Evolutionary conservation across 2,888 invertebrate genomes (phyloP).

Genomic region (Caenorhabditis becei): DNA sequence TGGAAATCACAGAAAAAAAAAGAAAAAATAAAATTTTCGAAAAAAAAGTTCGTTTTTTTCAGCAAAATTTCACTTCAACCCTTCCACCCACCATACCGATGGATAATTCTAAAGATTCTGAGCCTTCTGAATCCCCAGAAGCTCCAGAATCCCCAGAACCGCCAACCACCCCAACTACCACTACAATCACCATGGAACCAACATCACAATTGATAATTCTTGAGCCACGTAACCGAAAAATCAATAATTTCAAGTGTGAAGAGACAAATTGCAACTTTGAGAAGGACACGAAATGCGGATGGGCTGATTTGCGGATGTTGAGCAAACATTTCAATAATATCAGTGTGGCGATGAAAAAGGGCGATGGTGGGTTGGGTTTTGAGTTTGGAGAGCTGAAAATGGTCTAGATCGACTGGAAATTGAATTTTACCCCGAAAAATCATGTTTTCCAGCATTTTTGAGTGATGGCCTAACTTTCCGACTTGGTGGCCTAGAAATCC

Average conservation of each 20-base stretch:
- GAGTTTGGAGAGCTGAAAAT: background rate
- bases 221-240: background rate
- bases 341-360: constrained; percentile 71
- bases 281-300: constrained; percentile 63
- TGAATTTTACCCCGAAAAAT: background rate
- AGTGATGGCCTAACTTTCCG: too few species aligned
- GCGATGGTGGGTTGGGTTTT: constrained; percentile 54
- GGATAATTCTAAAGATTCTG: background rate
- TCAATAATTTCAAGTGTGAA: constrained; percentile 32
- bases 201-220: constrained; percentile 21
- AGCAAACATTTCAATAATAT: constrained; percentile 72
- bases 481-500: too few species aligned
- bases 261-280: constrained; percentile 58
- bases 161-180: background rate
- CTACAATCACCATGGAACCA: constrained; percentile 19
- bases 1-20: background rate
- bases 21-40: background rate
- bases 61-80: background rate
- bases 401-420: background rate
- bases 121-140: background rate
- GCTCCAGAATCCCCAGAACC: background rate
- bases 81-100: background rate
- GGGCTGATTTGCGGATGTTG: constrained; percentile 70
- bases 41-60: background rate
- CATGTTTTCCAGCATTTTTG: too few species aligned